These are phyloP conservation scores for Caradrina clavipalpis DNA, from an alignment of 2,888 invertebrate species.

Conservation along the genomic window DNA sequence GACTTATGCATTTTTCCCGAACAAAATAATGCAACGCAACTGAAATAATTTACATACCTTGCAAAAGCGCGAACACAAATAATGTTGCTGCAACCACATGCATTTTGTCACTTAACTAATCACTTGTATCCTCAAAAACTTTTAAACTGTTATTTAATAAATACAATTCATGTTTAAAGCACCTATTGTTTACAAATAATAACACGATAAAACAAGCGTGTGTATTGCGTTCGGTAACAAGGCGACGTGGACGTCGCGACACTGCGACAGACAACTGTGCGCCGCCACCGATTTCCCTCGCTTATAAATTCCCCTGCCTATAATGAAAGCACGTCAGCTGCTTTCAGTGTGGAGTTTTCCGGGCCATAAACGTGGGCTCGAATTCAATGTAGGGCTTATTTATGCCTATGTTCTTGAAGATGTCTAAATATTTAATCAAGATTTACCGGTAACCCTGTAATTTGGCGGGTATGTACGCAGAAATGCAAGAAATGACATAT, in stretches of 20 bases:
- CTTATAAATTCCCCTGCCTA: slow-evolving; percentile 81
- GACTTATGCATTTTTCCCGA: background rate
- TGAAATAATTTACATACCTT: slow-evolving; percentile 75
- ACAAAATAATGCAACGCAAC: slow-evolving; percentile 10
- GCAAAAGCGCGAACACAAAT: slow-evolving; percentile 77
- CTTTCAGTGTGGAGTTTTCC: slow-evolving; percentile 79
- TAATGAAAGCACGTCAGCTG: slow-evolving; percentile 83
- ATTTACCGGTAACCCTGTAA: slow-evolving; percentile 22
- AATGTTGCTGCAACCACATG: slow-evolving; percentile 63
- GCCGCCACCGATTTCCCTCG: slow-evolving; percentile 77
- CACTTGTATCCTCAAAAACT: slow-evolving; percentile 38
- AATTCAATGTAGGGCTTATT: slow-evolving; percentile 29
- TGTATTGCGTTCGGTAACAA: slow-evolving; percentile 29
- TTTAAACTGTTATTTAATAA: slow-evolving; percentile 16
- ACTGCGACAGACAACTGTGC: slow-evolving; percentile 78
- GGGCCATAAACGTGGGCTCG: slow-evolving; percentile 58
- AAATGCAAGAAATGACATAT: slow-evolving; percentile 39
- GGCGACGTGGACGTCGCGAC: slow-evolving; percentile 63
- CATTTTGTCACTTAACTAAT: slow-evolving; percentile 62
- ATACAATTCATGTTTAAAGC: slow-evolving; percentile 40
- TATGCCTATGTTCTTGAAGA: slow-evolving; percentile 43
- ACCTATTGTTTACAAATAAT: slow-evolving; percentile 62
- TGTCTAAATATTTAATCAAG: slow-evolving; percentile 43
- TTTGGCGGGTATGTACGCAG: slow-evolving; percentile 28
- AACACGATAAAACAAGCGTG: slow-evolving; percentile 42